phyloP scores from a whole-genome alignment of 1,140 invertebrate genomes.

The Dreissena polymorpha region DNA sequence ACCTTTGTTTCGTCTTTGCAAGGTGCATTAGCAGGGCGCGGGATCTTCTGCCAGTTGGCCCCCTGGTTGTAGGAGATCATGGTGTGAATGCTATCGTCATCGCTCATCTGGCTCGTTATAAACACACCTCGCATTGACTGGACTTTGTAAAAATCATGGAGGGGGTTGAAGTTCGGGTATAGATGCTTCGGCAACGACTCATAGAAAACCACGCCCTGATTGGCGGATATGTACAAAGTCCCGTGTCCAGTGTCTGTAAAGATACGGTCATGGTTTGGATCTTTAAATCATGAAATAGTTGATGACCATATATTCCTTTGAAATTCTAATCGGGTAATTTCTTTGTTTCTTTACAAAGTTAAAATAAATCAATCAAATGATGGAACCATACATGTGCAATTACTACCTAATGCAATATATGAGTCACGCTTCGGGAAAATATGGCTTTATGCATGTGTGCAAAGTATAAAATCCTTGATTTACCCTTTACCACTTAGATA shows the following conservation, averaged over 20 bases:
- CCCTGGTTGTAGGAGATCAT: conserved; percentile 77
- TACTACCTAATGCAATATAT: no score
- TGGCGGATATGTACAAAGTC: conserved; percentile 76
- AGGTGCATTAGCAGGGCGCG: conserved; percentile 61
- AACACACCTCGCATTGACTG: conserved; percentile 77
- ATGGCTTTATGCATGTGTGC: no score
- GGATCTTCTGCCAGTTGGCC: conserved; percentile 75
- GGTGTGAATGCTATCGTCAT: conserved; percentile 76
- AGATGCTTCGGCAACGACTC: conserved; percentile 76
- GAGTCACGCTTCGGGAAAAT: no score
- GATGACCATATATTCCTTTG: no score
- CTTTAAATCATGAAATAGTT: no score
- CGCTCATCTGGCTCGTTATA: conserved; percentile 76
- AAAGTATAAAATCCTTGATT: no score
- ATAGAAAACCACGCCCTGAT: conserved; percentile 75
- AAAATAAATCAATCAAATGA: no score
- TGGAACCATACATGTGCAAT: no score
- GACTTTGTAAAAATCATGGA: conserved; percentile 79
- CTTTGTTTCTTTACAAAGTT: no score
- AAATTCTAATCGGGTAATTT: no score
- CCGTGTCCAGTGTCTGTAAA: conserved; percentile 77
- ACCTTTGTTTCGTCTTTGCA: conserved; percentile 75
- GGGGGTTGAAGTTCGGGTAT: conserved; percentile 76
- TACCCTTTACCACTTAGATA: no score
- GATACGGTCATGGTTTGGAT: background rate